phyloP scores from a whole-genome alignment of 2,113 vertebrate species.

The Cnemophilus loriae region DNA sequence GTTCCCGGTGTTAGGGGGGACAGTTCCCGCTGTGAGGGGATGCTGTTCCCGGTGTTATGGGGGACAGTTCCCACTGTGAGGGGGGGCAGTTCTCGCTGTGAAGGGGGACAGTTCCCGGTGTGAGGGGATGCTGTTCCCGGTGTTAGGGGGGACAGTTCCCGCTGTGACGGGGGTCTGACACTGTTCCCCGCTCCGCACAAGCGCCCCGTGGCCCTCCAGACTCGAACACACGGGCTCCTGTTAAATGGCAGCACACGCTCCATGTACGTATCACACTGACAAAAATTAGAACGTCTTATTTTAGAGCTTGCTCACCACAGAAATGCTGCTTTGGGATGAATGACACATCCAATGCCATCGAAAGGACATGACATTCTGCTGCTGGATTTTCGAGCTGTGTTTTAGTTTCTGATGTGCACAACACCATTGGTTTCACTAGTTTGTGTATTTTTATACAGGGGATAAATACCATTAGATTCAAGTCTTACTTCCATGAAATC shows the following conservation, averaged over 20 bases:
- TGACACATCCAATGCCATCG: not conserved
- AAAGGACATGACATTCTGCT: not conserved
- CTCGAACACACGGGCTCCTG: not conserved
- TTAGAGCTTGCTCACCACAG: not conserved
- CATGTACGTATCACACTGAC: not conserved
- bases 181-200: not conserved
- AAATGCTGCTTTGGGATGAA: not conserved
- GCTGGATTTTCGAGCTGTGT: rapidly evolving
- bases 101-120: not conserved
- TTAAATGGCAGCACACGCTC: not conserved
- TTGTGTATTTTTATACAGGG: not conserved
- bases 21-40: not conserved
- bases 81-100: too few species aligned
- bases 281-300: not conserved
- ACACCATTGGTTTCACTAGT: not conserved
- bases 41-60: not conserved
- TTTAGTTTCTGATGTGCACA: not conserved
- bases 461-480: not conserved
- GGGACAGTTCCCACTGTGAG: not conserved
- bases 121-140: not conserved
- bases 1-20: rapidly evolving
- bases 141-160: not conserved
- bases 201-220: not conserved
- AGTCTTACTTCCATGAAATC: not conserved
- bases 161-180: not conserved